These are phyloP conservation scores for Seladonia tumulorum DNA, from an alignment of 2,888 invertebrate genomes.

Conservation along the genomic window DNA sequence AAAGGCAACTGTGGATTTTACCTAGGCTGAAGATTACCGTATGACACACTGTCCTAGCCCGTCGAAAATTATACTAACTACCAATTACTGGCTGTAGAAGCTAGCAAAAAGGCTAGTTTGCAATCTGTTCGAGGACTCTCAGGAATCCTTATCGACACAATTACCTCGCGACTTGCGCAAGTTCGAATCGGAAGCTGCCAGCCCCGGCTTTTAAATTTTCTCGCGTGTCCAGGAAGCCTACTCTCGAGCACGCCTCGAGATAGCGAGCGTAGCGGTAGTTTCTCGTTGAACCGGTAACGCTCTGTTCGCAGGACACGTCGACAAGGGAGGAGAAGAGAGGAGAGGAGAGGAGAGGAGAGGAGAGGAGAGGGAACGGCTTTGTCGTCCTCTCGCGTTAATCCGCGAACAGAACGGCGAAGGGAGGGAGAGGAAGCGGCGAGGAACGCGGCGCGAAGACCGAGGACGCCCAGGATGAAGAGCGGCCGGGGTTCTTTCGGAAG, in stretches of 20 bases:
- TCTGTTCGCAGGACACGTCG: slow-evolving; percentile 36
- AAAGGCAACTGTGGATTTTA: too few relatives aligned
- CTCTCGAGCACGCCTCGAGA: not conserved
- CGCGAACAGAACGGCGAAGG: slow-evolving; percentile 38
- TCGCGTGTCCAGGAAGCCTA: not conserved
- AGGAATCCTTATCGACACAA: slow-evolving; percentile 26
- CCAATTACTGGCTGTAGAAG: too few relatives aligned
- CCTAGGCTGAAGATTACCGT: too few relatives aligned
- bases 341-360: not conserved
- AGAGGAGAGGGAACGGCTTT: not conserved
- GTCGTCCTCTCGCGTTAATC: slow-evolving; percentile 69
- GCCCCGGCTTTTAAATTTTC: slow-evolving; percentile 17
- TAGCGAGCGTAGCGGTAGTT: slow-evolving; percentile 10
- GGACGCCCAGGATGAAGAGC: slow-evolving; percentile 51
- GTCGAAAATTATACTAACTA: too few relatives aligned
- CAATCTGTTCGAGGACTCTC: not conserved
- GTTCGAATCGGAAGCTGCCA: slow-evolving; percentile 28
- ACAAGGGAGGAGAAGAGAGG: not conserved
- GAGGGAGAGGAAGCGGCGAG: slow-evolving; percentile 2
- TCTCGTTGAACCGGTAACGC: slow-evolving; percentile 24
- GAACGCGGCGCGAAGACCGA: slow-evolving; percentile 19
- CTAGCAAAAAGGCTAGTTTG: too few relatives aligned
- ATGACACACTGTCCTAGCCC: too few relatives aligned
- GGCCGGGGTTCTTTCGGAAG: slow-evolving; percentile 77
- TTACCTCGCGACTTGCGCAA: slow-evolving; percentile 28